Conservation (phyloP, 1,140 invertebrate species). For the Lepidurus apus region DNA sequence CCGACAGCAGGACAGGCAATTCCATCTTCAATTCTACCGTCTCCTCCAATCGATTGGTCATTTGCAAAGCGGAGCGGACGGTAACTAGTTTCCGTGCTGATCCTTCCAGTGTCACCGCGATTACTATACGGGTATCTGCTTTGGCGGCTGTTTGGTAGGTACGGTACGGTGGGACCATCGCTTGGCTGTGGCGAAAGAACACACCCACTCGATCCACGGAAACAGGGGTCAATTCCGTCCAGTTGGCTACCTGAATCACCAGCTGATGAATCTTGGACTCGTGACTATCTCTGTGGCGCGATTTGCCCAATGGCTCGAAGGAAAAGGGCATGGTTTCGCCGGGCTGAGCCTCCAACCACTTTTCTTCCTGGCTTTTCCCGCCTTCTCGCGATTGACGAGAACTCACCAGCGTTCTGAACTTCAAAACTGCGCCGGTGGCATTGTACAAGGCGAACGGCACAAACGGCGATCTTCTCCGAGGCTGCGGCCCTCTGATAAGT, state of each 20-base stretch:
- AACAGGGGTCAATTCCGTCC: slow-evolving; percentile 77
- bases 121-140: slow-evolving; percentile 55
- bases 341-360: slow-evolving; percentile 62
- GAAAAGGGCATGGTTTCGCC: slow-evolving; percentile 71
- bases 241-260: slow-evolving; percentile 79
- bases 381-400: not conserved
- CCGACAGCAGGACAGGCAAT: slow-evolving; percentile 35
- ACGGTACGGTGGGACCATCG: not conserved
- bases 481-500: slow-evolving; percentile 25
- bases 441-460: slow-evolving; percentile 88
- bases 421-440: slow-evolving; percentile 73
- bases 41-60: slow-evolving; percentile 70
- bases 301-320: slow-evolving; percentile 64
- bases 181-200: slow-evolving; percentile 74
- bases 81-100: slow-evolving; percentile 91
- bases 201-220: slow-evolving; percentile 91
- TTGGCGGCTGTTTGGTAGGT: slow-evolving; percentile 33
- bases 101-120: slow-evolving; percentile 83
- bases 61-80: slow-evolving; percentile 79
- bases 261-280: slow-evolving; percentile 77
- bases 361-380: slow-evolving; percentile 37
- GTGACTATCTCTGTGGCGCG: slow-evolving; percentile 70
- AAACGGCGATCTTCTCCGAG: slow-evolving; percentile 71
- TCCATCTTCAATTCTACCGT: slow-evolving; percentile 54
- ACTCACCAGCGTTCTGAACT: slow-evolving; percentile 72